A percentile compares a stretch with the other conserved stretches of the same genome.
phyloP scores from a whole-genome alignment of 2,797 vertebrate species.

The Ataeniobius toweri region DNA sequence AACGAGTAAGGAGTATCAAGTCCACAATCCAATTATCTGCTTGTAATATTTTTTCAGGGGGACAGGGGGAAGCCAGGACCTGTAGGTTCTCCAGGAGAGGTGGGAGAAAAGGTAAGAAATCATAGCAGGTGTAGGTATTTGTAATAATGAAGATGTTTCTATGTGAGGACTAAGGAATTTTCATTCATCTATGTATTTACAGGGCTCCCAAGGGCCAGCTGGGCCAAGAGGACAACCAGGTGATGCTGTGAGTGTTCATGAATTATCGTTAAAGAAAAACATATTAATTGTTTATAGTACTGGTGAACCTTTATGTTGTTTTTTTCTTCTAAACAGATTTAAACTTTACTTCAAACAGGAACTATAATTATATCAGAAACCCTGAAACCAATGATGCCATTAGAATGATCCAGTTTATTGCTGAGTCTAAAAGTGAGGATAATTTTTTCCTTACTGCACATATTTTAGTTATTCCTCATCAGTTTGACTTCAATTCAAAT shows the following conservation, averaged over 20 bases:
- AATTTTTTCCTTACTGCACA: no score
- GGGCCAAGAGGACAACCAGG: conserved; percentile 94
- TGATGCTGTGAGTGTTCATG: conserved; percentile 85
- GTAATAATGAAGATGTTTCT: conserved; percentile 1
- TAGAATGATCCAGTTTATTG: no score
- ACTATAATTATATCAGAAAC: no score
- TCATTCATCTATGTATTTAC: neutral
- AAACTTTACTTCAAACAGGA: neutral
- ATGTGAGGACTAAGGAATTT: neutral
- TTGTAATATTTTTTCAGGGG: conserved; percentile 75
- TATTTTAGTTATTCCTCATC: no score
- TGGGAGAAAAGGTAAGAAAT: conserved; percentile 87
- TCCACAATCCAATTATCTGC: neutral
- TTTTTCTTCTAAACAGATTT: neutral
- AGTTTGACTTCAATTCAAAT: no score
- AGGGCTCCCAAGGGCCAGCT: conserved; percentile 93
- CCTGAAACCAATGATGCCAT: no score
- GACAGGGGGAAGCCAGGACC: conserved; percentile 88
- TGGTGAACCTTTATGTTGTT: neutral
- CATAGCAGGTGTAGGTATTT: neutral
- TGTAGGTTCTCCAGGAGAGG: conserved; percentile 80
- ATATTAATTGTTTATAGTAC: neutral
- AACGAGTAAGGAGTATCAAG: neutral
- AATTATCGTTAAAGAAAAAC: conserved; percentile 1
- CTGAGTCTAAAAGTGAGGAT: no score